These are phyloP conservation scores for Ormyrus pomaceus DNA, from an alignment of 2,888 invertebrate genomes.

Conservation along the genomic window DNA sequence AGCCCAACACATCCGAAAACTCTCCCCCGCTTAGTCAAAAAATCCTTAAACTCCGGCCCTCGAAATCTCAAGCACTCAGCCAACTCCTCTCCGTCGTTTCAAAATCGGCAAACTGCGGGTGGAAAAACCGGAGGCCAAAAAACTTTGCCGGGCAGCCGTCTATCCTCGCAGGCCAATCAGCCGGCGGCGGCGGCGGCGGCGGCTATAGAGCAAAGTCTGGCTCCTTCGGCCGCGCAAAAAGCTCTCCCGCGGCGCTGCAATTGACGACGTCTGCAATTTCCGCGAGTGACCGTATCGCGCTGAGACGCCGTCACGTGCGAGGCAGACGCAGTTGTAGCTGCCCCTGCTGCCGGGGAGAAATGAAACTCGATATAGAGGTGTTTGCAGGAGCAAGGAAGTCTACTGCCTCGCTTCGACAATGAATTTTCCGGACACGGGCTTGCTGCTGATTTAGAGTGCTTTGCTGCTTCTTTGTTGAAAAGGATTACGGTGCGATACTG, in stretches of 20 bases:
- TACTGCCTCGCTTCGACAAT: too few species aligned
- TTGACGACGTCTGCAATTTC: constrained; percentile 64
- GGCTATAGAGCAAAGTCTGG: not conserved
- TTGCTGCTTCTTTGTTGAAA: too few species aligned
- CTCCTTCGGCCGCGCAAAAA: not conserved
- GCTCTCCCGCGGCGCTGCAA: constrained; percentile 59
- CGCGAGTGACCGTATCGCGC: constrained; percentile 57
- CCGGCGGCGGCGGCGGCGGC: not conserved
- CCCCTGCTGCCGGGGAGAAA: not conserved
- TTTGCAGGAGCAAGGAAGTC: constrained; percentile 19
- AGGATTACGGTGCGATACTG: too few species aligned
- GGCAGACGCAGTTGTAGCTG: too few species aligned
- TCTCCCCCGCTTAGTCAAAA: too few species aligned
- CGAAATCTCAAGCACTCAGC: too few species aligned
- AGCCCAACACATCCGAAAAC: too few species aligned
- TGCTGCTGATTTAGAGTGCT: too few species aligned
- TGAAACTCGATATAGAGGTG: not conserved
- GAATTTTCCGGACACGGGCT: not conserved
- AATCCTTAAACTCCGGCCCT: too few species aligned
- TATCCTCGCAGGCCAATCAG: not conserved
- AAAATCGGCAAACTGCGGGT: constrained; percentile 19
- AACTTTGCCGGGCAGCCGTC: constrained; percentile 3
- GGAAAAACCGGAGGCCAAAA: not conserved
- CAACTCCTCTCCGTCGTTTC: too few species aligned
- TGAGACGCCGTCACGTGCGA: constrained; percentile 60